Conservation (phyloP, 2,888 invertebrate species). For the Archips crataeganus region DNA sequence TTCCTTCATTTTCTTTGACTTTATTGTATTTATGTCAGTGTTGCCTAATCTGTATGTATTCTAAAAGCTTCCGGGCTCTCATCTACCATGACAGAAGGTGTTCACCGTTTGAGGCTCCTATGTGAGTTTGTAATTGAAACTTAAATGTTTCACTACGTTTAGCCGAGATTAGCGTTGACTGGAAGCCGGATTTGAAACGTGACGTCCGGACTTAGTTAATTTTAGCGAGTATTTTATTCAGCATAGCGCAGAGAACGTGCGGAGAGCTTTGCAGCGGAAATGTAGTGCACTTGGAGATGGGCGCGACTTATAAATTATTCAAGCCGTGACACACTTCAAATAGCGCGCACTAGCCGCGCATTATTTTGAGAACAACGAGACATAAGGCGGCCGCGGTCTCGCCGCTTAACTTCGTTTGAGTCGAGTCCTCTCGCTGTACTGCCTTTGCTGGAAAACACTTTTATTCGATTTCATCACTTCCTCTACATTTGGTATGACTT, state of each 20-base stretch:
- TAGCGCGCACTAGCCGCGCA: conserved; percentile 74
- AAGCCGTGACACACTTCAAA: conserved; percentile 82
- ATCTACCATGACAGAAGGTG: conserved; percentile 10
- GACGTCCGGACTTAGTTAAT: conserved; percentile 37
- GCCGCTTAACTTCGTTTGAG: conserved; percentile 58
- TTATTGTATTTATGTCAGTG: conserved; percentile 37
- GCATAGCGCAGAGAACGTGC: conserved; percentile 50
- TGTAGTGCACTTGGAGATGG: conserved; percentile 76
- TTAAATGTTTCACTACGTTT: conserved; percentile 38
- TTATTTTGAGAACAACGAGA: conserved; percentile 75
- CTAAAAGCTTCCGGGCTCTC: conserved; percentile 5
- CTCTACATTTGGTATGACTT: conserved; percentile 21
- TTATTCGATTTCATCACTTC: conserved; percentile 37
- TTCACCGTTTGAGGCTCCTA: conserved; percentile 30
- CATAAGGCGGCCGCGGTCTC: conserved; percentile 46
- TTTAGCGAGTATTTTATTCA: conserved; percentile 33
- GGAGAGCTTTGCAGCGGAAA: conserved; percentile 71
- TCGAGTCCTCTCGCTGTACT: conserved; percentile 22
- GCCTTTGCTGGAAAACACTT: conserved; percentile 17
- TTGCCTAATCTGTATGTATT: conserved; percentile 20
- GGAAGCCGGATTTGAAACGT: conserved; percentile 36
- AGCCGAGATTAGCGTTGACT: conserved; percentile 40
- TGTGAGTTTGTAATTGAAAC: conserved; percentile 38
- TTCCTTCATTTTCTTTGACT: conserved; percentile 30
- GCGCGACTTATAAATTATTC: conserved; percentile 83